phyloP scores from a whole-genome alignment of 2,888 invertebrate genomes.

The Xanthia icteritia region DNA sequence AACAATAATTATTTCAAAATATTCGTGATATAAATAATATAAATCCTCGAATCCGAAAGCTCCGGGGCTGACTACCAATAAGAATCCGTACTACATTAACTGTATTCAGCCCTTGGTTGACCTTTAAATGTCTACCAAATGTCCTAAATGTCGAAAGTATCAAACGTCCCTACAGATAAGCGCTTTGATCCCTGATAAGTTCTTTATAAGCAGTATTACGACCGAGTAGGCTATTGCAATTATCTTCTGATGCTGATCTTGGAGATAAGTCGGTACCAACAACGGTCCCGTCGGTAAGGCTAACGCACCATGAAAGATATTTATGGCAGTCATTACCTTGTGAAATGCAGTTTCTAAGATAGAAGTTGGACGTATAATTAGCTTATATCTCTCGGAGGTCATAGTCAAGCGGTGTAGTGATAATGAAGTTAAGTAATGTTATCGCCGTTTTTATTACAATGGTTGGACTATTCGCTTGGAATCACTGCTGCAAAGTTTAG shows the following conservation, averaged over 20 bases:
- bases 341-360: slow-evolving; percentile 61
- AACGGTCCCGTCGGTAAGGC: slow-evolving; percentile 59
- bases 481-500: slow-evolving; percentile 13
- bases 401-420: slow-evolving; percentile 46
- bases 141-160: slow-evolving; percentile 39
- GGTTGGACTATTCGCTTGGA: slow-evolving; percentile 11
- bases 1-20: neutral
- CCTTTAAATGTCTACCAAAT: slow-evolving; percentile 41
- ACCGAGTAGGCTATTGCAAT: slow-evolving; percentile 68
- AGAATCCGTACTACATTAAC: neutral
- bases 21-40: neutral
- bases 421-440: slow-evolving; percentile 46
- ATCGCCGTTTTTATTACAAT: slow-evolving; percentile 53
- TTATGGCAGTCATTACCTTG: slow-evolving; percentile 60
- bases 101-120: slow-evolving; percentile 26
- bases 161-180: slow-evolving; percentile 51
- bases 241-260: slow-evolving; percentile 70
- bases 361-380: slow-evolving; percentile 58
- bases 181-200: slow-evolving; percentile 53
- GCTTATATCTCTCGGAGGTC: slow-evolving; percentile 50
- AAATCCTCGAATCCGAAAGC: neutral
- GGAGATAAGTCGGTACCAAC: slow-evolving; percentile 65
- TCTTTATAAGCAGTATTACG: slow-evolving; percentile 54
- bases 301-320: slow-evolving; percentile 66
- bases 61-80: neutral